Evolutionary conservation across 1,140 invertebrate genomes (phyloP).

Genomic region (Drosophila fuyamai): DNA sequence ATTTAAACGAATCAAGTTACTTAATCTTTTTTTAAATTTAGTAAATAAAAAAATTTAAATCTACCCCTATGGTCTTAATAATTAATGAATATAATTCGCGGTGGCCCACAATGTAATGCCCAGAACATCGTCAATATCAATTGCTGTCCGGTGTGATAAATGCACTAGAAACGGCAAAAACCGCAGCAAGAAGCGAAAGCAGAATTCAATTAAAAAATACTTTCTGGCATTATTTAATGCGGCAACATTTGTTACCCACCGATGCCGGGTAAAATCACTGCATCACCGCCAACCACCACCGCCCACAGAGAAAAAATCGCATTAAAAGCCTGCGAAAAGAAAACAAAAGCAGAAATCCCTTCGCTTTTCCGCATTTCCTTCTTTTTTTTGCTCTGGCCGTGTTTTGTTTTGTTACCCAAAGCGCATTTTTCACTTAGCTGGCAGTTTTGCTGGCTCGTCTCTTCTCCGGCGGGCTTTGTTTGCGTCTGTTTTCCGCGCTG

Average conservation of each 20-base stretch:
- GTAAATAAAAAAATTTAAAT: too few species aligned
- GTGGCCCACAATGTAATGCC: conserved; percentile 9
- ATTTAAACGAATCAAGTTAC: too few species aligned
- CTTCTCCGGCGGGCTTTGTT: conserved; percentile 45
- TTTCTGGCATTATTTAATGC: conserved; percentile 51
- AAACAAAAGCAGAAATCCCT: conserved; percentile 55
- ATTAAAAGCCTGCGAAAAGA: conserved; percentile 57
- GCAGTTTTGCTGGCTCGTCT: conserved; percentile 46
- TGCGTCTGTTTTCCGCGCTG: conserved; percentile 51
- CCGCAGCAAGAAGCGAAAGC: conserved; percentile 15
- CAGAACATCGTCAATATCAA: conserved; percentile 42
- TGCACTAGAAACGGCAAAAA: conserved; percentile 26
- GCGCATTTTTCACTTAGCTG: conserved; percentile 57
- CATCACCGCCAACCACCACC: conserved; percentile 20
- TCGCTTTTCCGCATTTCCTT: conserved; percentile 25
- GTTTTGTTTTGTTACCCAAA: conserved; percentile 50
- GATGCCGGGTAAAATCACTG: conserved; percentile 57
- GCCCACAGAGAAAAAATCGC: conserved; percentile 27
- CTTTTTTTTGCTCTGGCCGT: conserved; percentile 24
- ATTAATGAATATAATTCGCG: conserved; percentile 26
- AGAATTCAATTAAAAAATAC: conserved; percentile 69
- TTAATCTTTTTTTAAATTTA: not conserved
- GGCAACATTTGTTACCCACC: conserved; percentile 51
- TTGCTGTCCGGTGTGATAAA: conserved; percentile 48
- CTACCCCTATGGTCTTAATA: not conserved